These are phyloP conservation scores for Gambusia holbrooki DNA, from an alignment of 2,113 vertebrate species.

Conservation along the genomic window DNA sequence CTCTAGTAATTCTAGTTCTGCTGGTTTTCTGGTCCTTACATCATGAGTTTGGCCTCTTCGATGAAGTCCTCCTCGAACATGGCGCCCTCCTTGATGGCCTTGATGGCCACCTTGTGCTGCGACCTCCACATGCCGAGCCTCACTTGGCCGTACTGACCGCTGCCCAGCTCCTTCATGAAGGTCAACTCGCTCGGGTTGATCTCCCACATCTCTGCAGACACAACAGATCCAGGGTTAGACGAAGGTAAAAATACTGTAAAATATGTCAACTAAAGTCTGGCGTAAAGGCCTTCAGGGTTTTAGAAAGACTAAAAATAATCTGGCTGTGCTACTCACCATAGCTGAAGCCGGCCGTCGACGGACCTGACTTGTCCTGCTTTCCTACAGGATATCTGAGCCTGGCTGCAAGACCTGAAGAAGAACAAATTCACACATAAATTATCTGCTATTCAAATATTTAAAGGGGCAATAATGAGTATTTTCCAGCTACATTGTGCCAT, in stretches of 20 bases:
- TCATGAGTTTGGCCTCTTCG: slow-evolving; percentile 97
- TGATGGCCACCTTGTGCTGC: slow-evolving; percentile 94
- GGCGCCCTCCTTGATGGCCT: slow-evolving; percentile 90
- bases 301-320: neutral
- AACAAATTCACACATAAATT: neutral
- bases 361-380: slow-evolving; percentile 81
- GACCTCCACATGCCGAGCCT: slow-evolving; percentile 92
- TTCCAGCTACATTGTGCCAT: too few relatives aligned
- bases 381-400: slow-evolving; percentile 90
- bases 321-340: slow-evolving; percentile 82
- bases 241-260: too few relatives aligned
- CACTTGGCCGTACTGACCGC: slow-evolving; percentile 90
- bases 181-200: slow-evolving; percentile 92
- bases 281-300: neutral
- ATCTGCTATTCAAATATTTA: neutral
- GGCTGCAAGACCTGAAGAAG: slow-evolving; percentile 85
- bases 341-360: slow-evolving; percentile 93
- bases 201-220: slow-evolving; percentile 70
- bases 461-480: too few relatives aligned
- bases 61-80: slow-evolving; percentile 98
- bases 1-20: too few relatives aligned
- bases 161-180: slow-evolving; percentile 93
- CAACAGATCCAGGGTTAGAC: too few relatives aligned
- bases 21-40: slow-evolving; percentile 77
- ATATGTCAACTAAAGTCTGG: neutral